A percentile compares a stretch with the other conserved stretches of the same genome.
Evolutionary conservation across 2,888 invertebrate species (phyloP).

Genomic region (Plagiodera versicolora): DNA sequence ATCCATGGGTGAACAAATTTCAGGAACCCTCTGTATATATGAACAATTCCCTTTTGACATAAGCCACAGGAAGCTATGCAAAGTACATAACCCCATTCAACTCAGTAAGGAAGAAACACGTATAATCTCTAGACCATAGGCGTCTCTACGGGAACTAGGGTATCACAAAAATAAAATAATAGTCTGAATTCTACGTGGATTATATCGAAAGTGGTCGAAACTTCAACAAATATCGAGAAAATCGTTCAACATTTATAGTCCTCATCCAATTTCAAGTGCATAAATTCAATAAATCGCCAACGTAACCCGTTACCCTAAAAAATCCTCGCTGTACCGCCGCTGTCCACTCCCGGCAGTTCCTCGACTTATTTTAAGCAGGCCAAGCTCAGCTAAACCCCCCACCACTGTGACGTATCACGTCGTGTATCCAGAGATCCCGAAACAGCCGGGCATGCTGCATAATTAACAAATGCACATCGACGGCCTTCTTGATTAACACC

Average conservation of each 20-base stretch:
- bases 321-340: not conserved
- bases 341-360: slow-evolving; percentile 35
- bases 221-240: no score
- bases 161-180: not conserved
- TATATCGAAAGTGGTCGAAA: no score
- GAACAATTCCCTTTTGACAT: not conserved
- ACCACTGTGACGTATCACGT: slow-evolving; percentile 35
- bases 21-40: not conserved
- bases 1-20: no score
- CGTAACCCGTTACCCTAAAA: not conserved
- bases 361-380: slow-evolving; percentile 46
- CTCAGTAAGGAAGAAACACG: not conserved
- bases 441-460: slow-evolving; percentile 33
- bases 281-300: no score
- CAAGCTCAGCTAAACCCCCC: slow-evolving; percentile 38
- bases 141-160: not conserved
- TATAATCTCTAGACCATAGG: not conserved
- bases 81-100: not conserved
- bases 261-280: no score
- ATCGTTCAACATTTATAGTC: no score
- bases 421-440: slow-evolving; percentile 40
- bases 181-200: no score
- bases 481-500: slow-evolving; percentile 34
- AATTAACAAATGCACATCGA: slow-evolving; percentile 33
- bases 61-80: not conserved